Evolutionary conservation across 2,797 vertebrate genomes (phyloP), one percentile per base, ranked within the genome.

Genomic region (Galago senegalensis): DNA sequence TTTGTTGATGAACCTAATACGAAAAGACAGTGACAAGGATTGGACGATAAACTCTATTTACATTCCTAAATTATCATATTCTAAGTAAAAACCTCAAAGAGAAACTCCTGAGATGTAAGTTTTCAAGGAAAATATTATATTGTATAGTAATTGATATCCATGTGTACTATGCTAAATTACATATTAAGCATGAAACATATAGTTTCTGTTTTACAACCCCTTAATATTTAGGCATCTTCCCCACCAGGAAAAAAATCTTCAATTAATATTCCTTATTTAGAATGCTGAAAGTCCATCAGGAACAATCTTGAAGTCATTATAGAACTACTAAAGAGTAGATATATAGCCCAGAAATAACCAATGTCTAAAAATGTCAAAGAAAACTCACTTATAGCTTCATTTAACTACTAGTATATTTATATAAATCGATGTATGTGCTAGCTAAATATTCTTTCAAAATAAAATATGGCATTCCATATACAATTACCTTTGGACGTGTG

Each of bases 131-230:
- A 96, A 83, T 27, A 65, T 86, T 86, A 49, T 56, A 53, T 84
- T 46, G 87, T 88, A 83, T 16, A 58, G 61, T 81, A 95, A 79
- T 49, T 65, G 63, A 70, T 77, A 92, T 93, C 94, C 96, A 87
- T 97, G 89, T 97, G 49, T 56, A 72, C 90, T 97, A 80, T 95
- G 95, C 95, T 95, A 93, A 98, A 97, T 97, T 97, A 96, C 7
- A 83, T 95, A 97, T 92, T 97, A 97, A 97, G 88, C 82, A 98
- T 86, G 94, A 98, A 98, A 97, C 98, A 98, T 97, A 98, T 96
- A 97, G 98, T 97, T 97, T 98, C 92, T 58, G 96, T 98, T 98
- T 98, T 97, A 89, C 76, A 97, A 92, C 89, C 58, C 93, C 97
- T 98, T 97, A 96, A 84, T 7, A 96, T 97, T 98, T 96, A 98